Percentiles rank a stretch among this genome's conserved stretches.
Conservation (phyloP, 2,888 invertebrate species). For the Creontiades dilutus region DNA sequence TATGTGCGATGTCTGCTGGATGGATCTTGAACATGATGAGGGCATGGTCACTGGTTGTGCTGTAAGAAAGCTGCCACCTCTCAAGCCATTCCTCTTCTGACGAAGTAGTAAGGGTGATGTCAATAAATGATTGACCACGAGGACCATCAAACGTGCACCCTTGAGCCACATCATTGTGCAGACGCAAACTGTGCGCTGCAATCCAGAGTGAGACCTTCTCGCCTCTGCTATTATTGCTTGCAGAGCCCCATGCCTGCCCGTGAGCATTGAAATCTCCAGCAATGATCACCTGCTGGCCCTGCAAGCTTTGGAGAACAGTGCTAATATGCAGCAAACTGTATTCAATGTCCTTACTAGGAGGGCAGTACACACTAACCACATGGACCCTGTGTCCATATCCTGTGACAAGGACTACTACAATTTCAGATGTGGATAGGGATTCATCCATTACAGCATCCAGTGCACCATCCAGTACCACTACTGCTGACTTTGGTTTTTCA, state of each 20-base stretch:
- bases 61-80: background rate
- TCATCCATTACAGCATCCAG: background rate
- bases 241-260: background rate
- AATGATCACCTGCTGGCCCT: background rate
- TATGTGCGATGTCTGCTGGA: no score
- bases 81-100: no score
- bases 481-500: background rate
- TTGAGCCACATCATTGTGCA: background rate
- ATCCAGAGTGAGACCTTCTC: background rate
- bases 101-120: background rate
- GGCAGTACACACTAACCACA: background rate
- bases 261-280: conserved; percentile 12
- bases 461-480: background rate
- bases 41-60: conserved; percentile 16
- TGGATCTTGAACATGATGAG: background rate
- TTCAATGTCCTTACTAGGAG: background rate
- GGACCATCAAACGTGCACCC: background rate
- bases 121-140: background rate
- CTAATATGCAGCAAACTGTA: background rate
- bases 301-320: background rate
- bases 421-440: background rate
- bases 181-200: background rate
- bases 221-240: background rate
- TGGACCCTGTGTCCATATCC: background rate
- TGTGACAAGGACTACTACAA: background rate